Conservation (phyloP, 2,888 invertebrate genomes). For the Sylvicola cinctus region DNA sequence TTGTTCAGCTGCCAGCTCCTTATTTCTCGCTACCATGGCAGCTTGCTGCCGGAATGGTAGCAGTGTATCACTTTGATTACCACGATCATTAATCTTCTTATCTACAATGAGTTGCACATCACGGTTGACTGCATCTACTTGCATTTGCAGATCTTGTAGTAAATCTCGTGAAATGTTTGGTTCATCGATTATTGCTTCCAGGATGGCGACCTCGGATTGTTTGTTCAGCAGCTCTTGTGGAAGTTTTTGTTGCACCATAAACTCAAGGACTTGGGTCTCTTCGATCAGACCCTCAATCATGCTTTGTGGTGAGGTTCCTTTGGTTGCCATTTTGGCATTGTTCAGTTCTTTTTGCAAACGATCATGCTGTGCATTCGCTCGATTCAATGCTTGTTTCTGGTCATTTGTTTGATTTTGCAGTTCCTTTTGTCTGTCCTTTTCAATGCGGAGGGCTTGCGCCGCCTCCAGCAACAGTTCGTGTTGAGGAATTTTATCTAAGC, state of each 20-base stretch:
- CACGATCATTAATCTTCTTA: conserved; percentile 40
- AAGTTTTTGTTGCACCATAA: conserved; percentile 57
- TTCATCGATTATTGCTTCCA: conserved; percentile 44
- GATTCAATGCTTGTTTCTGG: conserved; percentile 9
- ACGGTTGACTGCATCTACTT: conserved; percentile 31
- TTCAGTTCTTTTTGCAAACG: conserved; percentile 10
- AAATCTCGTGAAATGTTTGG: conserved; percentile 44
- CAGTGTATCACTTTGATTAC: conserved; percentile 49
- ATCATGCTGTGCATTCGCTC: conserved; percentile 8
- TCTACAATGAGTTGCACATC: conserved; percentile 55
- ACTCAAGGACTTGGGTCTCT: conserved; percentile 33
- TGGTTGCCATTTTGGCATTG: conserved; percentile 8
- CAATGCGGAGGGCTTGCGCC: conserved; percentile 10
- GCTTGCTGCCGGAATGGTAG: conserved; percentile 74
- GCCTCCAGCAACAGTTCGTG: conserved; percentile 11
- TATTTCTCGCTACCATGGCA: conserved; percentile 56
- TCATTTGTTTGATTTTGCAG: conserved; percentile 10
- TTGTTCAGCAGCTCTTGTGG: conserved; percentile 46
- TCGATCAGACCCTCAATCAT: neutral
- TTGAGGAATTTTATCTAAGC: conserved; percentile 11
- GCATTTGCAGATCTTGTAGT: conserved; percentile 36
- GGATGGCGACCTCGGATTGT: conserved; percentile 43
- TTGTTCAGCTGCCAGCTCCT: conserved; percentile 48
- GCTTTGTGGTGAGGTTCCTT: conserved; percentile 8
- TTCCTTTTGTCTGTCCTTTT: conserved; percentile 11